Evolutionary conservation across 2,888 invertebrate genomes (phyloP).

Genomic region (Octonoba sinensis): DNA sequence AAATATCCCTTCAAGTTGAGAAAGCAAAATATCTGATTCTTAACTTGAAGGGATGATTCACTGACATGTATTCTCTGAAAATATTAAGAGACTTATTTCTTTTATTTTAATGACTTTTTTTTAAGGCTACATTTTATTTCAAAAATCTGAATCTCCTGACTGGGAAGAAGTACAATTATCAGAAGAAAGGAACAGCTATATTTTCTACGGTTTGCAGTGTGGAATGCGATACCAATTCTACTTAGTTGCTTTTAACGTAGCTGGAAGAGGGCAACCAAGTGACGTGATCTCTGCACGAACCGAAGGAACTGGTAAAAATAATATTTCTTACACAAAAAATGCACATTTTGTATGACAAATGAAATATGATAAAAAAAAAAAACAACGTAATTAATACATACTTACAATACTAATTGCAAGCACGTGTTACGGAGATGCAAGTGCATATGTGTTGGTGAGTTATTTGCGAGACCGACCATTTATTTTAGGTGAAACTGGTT

Average conservation of each 20-base stretch:
- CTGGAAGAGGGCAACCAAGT: slow-evolving; percentile 82
- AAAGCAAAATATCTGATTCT: neutral
- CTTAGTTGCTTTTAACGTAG: slow-evolving; percentile 82
- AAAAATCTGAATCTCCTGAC: slow-evolving; percentile 74
- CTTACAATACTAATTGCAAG: neutral
- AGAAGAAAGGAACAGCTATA: slow-evolving; percentile 79
- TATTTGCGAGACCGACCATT: no score
- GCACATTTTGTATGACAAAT: no score
- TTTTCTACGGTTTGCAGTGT: slow-evolving; percentile 82
- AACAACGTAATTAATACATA: neutral
- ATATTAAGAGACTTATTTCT: neutral
- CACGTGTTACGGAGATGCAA: no score
- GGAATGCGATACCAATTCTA: slow-evolving; percentile 84
- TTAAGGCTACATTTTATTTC: slow-evolving; percentile 69
- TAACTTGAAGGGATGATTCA: neutral
- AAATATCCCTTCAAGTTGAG: no score
- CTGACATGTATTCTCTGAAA: no score
- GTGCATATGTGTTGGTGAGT: no score
- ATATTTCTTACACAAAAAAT: no score
- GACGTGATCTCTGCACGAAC: slow-evolving; percentile 69
- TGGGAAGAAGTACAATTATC: slow-evolving; percentile 79
- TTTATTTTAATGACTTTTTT: neutral
- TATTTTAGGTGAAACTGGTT: no score
- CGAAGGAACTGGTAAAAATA: slow-evolving; percentile 70
- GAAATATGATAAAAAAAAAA: neutral